Evolutionary conservation across 2,797 vertebrate genomes (phyloP).

Genomic region (Masticophis lateralis): DNA sequence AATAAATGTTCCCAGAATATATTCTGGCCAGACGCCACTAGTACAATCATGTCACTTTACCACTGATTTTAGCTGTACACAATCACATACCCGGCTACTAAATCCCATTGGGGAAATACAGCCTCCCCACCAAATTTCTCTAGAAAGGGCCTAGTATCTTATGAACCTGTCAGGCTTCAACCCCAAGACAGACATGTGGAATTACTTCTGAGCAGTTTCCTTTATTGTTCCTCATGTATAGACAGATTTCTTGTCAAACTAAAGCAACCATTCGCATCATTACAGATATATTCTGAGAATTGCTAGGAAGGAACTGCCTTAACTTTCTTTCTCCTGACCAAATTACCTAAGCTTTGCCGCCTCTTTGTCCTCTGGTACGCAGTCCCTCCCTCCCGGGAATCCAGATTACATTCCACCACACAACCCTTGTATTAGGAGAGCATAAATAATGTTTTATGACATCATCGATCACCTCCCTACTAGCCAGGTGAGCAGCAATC

Average conservation of each 20-base stretch:
- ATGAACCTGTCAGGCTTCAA: not conserved
- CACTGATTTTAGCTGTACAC: not conserved
- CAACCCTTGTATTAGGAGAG: not conserved
- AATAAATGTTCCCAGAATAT: not conserved
- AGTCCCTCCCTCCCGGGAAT: not conserved
- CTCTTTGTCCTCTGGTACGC: not conserved
- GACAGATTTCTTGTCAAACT: not conserved
- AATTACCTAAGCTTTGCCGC: not conserved
- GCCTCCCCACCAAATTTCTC: not conserved
- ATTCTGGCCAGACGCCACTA: not conserved
- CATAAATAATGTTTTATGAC: not conserved
- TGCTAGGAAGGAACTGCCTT: not conserved
- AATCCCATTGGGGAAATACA: not conserved
- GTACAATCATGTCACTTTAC: not conserved
- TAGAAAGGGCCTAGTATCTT: not conserved
- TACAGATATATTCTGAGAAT: not conserved
- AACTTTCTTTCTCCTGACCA: not conserved
- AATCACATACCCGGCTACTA: not conserved
- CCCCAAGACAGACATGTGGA: not conserved
- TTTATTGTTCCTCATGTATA: not conserved
- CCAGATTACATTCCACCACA: not conserved
- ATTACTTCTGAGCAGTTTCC: not conserved
- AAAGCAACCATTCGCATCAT: not conserved
- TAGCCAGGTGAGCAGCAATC: not conserved
- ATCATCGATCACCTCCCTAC: not conserved